These are phyloP conservation scores for Podotricha telesiphe DNA, from an alignment of 2,888 invertebrate genomes.

Conservation along the genomic window DNA sequence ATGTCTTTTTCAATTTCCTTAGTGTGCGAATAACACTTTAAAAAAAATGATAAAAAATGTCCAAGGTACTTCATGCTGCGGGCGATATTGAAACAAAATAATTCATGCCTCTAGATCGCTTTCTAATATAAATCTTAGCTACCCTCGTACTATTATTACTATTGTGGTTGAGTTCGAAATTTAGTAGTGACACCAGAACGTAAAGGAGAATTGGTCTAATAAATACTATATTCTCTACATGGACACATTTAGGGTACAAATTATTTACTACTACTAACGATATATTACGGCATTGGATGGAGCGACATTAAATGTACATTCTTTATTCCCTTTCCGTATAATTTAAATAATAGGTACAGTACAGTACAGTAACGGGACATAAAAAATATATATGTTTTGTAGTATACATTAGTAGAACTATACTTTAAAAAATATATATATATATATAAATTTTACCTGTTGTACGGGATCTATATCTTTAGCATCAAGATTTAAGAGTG, in stretches of 20 bases:
- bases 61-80: too few relatives aligned
- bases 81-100: too few relatives aligned
- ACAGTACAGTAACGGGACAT: too few relatives aligned
- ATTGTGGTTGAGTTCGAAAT: constrained; percentile 13
- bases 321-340: too few relatives aligned
- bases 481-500: constrained; percentile 63
- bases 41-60: too few relatives aligned
- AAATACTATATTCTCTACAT: constrained; percentile 10
- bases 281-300: background rate
- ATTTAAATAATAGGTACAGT: too few relatives aligned
- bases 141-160: background rate
- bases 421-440: background rate
- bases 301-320: background rate
- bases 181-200: background rate
- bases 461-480: constrained; percentile 62
- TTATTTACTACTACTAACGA: background rate
- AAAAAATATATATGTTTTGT: too few relatives aligned
- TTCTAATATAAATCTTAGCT: background rate
- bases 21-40: too few relatives aligned
- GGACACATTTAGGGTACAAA: background rate
- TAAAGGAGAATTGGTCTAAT: constrained; percentile 4
- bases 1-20: too few relatives aligned
- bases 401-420: background rate
- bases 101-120: background rate
- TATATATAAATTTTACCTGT: constrained; percentile 54